Percentiles rank a stretch among this genome's conserved stretches.
phyloP scores from a whole-genome alignment of 2,888 invertebrate genomes.

The Eilema depressum region DNA sequence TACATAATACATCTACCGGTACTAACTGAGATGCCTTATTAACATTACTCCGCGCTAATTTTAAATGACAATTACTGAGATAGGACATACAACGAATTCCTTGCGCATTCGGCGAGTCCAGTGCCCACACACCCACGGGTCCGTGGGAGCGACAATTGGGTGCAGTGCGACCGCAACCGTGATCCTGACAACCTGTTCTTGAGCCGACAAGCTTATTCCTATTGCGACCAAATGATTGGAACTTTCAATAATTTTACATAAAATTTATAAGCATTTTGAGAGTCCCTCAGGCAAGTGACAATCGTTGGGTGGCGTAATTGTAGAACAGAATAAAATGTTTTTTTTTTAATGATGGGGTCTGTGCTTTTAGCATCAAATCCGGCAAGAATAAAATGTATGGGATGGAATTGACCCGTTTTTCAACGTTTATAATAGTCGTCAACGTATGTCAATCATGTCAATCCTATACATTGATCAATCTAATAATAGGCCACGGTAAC shows the following conservation, averaged over 20 bases:
- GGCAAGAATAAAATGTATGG: too few relatives aligned
- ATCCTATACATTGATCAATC: too few relatives aligned
- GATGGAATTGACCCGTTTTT: too few relatives aligned
- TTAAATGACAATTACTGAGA: slow-evolving; percentile 2
- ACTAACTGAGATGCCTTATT: background rate
- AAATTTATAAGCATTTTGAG: background rate
- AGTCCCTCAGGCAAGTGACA: too few relatives aligned
- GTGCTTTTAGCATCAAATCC: too few relatives aligned
- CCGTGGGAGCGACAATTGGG: slow-evolving; percentile 43
- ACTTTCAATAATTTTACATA: background rate
- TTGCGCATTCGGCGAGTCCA: background rate
- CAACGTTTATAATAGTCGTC: too few relatives aligned
- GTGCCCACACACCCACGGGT: background rate
- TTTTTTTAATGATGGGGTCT: too few relatives aligned
- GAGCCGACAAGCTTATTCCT: slow-evolving; percentile 12
- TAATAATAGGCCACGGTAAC: too few relatives aligned
- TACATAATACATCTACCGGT: background rate
- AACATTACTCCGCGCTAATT: slow-evolving; percentile 1
- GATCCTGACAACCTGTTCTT: slow-evolving; percentile 33
- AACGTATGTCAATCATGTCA: too few relatives aligned
- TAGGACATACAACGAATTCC: background rate
- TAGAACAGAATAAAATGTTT: too few relatives aligned
- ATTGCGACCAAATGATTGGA: slow-evolving; percentile 11
- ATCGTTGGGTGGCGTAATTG: too few relatives aligned
- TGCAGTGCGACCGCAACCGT: slow-evolving; percentile 33